Conservation (phyloP, 2,113 vertebrate genomes). For the Bubalus kerabau region DNA sequence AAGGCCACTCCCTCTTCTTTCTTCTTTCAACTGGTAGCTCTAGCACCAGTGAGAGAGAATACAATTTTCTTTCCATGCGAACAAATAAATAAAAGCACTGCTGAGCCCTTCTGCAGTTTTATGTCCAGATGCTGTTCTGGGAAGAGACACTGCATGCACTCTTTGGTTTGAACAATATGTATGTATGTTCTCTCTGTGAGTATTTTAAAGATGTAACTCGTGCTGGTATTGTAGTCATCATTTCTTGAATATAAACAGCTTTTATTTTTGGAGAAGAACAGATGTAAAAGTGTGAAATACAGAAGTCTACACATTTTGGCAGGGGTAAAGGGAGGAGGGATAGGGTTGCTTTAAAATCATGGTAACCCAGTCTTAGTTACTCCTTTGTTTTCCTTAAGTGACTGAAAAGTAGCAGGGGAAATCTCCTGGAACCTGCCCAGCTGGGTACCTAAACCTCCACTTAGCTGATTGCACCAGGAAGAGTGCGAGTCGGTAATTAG, state of each 20-base stretch:
- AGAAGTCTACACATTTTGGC: neutral
- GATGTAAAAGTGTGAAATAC: slow-evolving; percentile 39
- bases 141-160: neutral
- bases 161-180: neutral
- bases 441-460: slow-evolving; percentile 12
- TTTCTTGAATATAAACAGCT: slow-evolving; percentile 32
- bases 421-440: slow-evolving; percentile 48
- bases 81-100: neutral
- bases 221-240: neutral
- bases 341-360: slow-evolving; percentile 8
- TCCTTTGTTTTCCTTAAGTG: slow-evolving; percentile 53
- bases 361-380: neutral
- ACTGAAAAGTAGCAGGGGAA: slow-evolving; percentile 56
- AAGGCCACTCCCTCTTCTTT: neutral
- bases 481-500: neutral
- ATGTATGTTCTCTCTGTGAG: neutral
- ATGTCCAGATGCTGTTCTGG: neutral
- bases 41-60: neutral
- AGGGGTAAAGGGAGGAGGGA: neutral
- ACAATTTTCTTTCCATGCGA: neutral
- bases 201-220: neutral
- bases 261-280: slow-evolving; percentile 51
- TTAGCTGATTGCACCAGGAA: neutral
- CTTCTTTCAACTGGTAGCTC: neutral
- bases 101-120: neutral